Conservation (phyloP, 2,888 invertebrate genomes). For the Caenorhabditis angaria region DNA sequence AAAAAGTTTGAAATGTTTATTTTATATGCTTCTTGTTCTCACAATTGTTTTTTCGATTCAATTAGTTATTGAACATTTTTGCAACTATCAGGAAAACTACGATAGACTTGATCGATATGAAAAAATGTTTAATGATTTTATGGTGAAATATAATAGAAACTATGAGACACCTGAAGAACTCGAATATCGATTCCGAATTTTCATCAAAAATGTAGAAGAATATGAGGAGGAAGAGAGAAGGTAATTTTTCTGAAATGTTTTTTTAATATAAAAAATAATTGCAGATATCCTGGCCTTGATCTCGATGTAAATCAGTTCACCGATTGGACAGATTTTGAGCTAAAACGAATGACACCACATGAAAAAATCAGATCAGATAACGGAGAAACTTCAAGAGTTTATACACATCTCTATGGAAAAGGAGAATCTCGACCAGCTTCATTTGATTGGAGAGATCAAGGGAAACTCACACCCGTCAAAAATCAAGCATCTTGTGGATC, state of each 20-base stretch:
- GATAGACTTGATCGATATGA: neutral
- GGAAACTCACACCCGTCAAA: constrained; percentile 56
- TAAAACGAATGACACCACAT: constrained; percentile 3
- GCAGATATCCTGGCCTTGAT: neutral
- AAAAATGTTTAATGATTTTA: neutral
- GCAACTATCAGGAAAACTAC: no score
- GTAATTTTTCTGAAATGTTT: neutral
- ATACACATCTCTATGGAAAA: no score
- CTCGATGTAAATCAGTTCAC: constrained; percentile 29
- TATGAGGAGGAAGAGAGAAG: neutral
- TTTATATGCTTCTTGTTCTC: no score
- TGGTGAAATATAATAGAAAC: neutral
- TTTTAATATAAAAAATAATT: neutral
- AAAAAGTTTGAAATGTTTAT: no score
- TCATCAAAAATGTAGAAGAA: neutral
- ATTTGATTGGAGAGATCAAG: constrained; percentile 54
- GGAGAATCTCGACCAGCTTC: neutral
- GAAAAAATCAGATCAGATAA: neutral
- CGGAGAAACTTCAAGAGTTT: neutral
- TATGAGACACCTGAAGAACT: neutral
- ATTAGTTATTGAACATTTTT: neutral
- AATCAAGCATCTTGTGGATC: constrained; percentile 63
- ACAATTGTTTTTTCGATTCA: neutral
- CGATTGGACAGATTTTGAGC: constrained; percentile 40
- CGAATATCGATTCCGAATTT: neutral